phyloP scores from a whole-genome alignment of 2,888 invertebrate genomes.

The Acleris sparsana region DNA sequence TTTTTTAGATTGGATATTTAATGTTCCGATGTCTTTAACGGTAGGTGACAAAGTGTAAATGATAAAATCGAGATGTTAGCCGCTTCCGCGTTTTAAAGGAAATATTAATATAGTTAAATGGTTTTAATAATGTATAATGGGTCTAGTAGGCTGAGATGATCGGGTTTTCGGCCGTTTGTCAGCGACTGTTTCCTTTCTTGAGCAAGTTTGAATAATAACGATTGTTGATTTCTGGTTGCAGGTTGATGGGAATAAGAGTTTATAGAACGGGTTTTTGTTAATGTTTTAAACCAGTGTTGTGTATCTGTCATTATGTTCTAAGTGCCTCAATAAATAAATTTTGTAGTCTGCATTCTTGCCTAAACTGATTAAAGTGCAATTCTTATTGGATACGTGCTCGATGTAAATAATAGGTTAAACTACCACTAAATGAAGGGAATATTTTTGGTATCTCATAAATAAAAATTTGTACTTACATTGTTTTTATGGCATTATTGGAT shows the following conservation, averaged over 20 bases:
- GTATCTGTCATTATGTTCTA: background rate
- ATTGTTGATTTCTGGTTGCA: conserved; percentile 22
- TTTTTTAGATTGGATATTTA: background rate
- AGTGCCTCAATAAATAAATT: background rate
- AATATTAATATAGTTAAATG: conserved; percentile 35
- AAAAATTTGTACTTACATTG: no score
- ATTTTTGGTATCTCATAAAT: no score
- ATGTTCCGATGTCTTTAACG: conserved; percentile 28
- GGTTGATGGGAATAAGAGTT: conserved; percentile 12
- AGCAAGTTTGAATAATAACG: conserved; percentile 31
- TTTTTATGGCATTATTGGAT: no score
- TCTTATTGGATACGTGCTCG: no score
- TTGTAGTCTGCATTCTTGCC: no score
- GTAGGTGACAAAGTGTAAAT: conserved; percentile 39
- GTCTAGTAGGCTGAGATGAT: conserved; percentile 26
- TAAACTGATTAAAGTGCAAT: no score
- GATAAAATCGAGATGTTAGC: conserved; percentile 33
- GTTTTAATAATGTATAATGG: conserved; percentile 29
- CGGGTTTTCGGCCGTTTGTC: conserved; percentile 29
- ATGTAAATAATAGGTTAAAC: no score
- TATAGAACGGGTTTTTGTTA: conserved; percentile 5
- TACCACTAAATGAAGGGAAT: no score
- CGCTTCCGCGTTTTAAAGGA: conserved; percentile 40
- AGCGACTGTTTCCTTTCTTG: conserved; percentile 29
- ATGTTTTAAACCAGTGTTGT: background rate